Conservation (phyloP, 2,797 vertebrate species). For the Glossophaga mutica region DNA sequence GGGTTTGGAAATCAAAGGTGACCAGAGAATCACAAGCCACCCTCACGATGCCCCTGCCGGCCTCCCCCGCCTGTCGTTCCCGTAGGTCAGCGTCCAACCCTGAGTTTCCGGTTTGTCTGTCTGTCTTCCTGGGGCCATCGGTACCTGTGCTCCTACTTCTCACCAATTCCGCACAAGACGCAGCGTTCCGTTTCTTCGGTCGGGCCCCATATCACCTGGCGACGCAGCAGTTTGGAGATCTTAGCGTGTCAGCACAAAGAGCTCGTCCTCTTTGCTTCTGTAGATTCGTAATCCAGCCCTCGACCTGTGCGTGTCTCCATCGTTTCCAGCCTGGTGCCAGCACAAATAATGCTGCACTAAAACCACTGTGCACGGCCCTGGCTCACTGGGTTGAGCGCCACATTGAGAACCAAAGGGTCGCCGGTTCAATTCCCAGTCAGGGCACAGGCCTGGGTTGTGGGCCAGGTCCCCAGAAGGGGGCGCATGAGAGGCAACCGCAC, state of each 20-base stretch:
- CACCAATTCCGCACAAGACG: accelerated
- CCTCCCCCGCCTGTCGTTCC: background rate
- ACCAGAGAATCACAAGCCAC: background rate
- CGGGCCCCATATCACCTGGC: background rate
- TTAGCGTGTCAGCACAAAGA: accelerated
- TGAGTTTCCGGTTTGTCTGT: no score
- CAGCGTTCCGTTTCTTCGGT: accelerated
- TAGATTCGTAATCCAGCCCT: no score
- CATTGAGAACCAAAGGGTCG: no score
- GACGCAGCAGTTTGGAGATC: background rate
- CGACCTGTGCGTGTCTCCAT: accelerated
- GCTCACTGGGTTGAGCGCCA: no score
- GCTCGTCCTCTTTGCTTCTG: no score
- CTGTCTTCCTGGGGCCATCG: background rate
- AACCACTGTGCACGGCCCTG: background rate
- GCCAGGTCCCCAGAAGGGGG: no score
- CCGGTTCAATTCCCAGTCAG: no score
- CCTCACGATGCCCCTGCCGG: no score
- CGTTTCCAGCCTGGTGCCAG: background rate
- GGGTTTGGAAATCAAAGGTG: background rate
- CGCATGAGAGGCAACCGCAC: no score
- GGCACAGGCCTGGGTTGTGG: no score
- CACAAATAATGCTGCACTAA: no score
- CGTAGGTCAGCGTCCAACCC: accelerated
- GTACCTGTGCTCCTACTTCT: accelerated